Evolutionary conservation across 2,113 vertebrate species (phyloP).

Genomic region (Datnioides undecimradiatus): DNA sequence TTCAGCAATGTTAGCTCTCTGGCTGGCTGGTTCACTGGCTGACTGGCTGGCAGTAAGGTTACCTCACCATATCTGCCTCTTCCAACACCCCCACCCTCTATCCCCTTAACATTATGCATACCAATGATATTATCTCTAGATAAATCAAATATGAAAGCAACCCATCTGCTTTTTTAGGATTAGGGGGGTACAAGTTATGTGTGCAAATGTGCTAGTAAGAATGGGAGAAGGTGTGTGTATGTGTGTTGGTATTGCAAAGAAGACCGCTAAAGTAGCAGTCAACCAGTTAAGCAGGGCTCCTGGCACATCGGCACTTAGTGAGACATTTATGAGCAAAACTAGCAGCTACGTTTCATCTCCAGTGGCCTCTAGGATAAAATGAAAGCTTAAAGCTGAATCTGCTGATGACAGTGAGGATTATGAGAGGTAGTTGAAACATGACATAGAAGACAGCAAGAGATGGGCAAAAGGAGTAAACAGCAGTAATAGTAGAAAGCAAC

Average conservation of each 20-base stretch:
- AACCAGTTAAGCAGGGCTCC: slow-evolving; percentile 38
- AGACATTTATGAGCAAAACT: slow-evolving; percentile 54
- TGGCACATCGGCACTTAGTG: slow-evolving; percentile 44
- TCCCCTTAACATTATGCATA: slow-evolving; percentile 43
- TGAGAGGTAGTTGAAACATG: slow-evolving; percentile 16
- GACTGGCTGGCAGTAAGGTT: slow-evolving; percentile 54
- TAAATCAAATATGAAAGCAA: slow-evolving; percentile 50
- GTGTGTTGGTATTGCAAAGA: slow-evolving; percentile 5
- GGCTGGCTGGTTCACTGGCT: slow-evolving; percentile 38
- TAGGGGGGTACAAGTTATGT: slow-evolving; percentile 9
- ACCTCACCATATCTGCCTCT: slow-evolving; percentile 36
- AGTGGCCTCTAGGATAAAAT: slow-evolving; percentile 48
- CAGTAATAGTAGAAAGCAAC: not conserved
- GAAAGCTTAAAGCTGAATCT: slow-evolving; percentile 52
- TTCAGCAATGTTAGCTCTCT: slow-evolving; percentile 54
- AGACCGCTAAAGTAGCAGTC: slow-evolving; percentile 24
- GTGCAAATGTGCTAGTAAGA: slow-evolving; percentile 19
- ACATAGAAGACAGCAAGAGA: not conserved
- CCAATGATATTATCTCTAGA: slow-evolving; percentile 54
- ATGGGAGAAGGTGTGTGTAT: not conserved
- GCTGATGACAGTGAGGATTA: slow-evolving; percentile 58
- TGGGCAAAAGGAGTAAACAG: slow-evolving; percentile 29
- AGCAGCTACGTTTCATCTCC: slow-evolving; percentile 48
- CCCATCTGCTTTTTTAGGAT: slow-evolving; percentile 29
- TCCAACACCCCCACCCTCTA: not conserved